These are phyloP conservation scores for Acanthopleura granulata DNA, from an alignment of 2,888 invertebrate genomes.

Conservation along the genomic window DNA sequence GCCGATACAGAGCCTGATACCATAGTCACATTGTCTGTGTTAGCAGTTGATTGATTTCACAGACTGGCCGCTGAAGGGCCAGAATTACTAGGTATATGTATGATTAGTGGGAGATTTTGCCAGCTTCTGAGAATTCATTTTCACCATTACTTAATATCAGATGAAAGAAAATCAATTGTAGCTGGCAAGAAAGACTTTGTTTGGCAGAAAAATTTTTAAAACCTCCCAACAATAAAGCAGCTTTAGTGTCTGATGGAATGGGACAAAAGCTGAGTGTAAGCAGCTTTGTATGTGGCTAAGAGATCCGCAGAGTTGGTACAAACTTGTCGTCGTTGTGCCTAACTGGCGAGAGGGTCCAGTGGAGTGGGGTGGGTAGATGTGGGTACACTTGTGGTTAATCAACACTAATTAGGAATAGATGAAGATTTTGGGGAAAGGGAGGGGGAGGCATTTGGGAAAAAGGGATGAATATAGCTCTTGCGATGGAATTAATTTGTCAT, in stretches of 20 bases:
- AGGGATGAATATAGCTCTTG: too few species aligned
- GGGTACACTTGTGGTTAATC: too few species aligned
- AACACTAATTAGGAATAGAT: too few species aligned
- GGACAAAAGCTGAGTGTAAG: background rate
- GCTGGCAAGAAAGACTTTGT: background rate
- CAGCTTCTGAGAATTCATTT: conserved; percentile 12
- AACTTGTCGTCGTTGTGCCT: background rate
- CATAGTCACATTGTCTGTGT: background rate
- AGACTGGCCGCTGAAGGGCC: background rate
- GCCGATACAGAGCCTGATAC: background rate
- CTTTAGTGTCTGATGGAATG: conserved; percentile 1
- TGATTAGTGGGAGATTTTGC: conserved; percentile 11
- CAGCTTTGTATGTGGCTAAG: background rate
- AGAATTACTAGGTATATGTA: background rate
- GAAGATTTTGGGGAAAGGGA: too few species aligned
- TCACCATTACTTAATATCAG: conserved; percentile 16
- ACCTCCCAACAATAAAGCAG: background rate
- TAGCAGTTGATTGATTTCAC: background rate
- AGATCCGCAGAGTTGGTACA: background rate
- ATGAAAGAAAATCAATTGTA: conserved; percentile 15
- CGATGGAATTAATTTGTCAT: too few species aligned
- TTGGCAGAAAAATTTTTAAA: background rate
- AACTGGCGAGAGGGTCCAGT: too few species aligned
- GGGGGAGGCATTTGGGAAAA: too few species aligned
- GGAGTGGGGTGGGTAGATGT: too few species aligned